Base-by-base conservation (phyloP, 2,888 invertebrate species). In the Marasmarcha lunaedactyla region DNA sequence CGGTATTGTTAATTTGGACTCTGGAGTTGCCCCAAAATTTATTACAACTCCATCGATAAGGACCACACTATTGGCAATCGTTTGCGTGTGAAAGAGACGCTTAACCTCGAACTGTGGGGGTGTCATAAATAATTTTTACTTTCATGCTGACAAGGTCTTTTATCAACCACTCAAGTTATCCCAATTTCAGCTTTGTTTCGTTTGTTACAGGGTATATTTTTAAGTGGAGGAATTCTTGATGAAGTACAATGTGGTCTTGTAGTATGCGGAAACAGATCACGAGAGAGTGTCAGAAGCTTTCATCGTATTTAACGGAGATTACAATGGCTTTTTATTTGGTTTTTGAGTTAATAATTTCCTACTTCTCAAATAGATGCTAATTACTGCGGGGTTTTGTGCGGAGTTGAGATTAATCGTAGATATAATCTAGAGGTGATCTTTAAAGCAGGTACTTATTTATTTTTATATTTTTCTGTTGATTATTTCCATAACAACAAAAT, bases 81-180 rank as follows among this genome's bases (percentile, higher is more conserved):
- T 53, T 40, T 38, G 42, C 3, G 46, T 40, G 47, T 46, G 63
- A 71, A 54, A 49, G 64, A 56, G 71, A 72, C 48, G 51, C 50
- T 52, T 57, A 47, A 60, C 49, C 54, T 58, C 63, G 67, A 71
- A 73, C 71, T 69, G 63, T 70, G 71, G 65, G 73, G 70, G 71
- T 72, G 71, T 71, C 67, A 66, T 72, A 72, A 73, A 72, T 73
- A 71, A 67, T 70, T 71, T 70, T 64, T 60, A 57, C 55, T 56
- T 61, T 64, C 60, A 63, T 57, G 62, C 59, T 65, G 64, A 64
- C 64, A 67, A 69, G 61, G 67, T 68, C 62, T 55, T 63, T 62
- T 63, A 61, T 58, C 50, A 49, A 47, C 36, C 48, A 3, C 12
- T 33, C 20, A 26, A 43, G 41, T 35, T 27, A 20, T 46, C 43